Conservation (phyloP, 2,888 invertebrate species). For the Tanypteryx hageni region DNA sequence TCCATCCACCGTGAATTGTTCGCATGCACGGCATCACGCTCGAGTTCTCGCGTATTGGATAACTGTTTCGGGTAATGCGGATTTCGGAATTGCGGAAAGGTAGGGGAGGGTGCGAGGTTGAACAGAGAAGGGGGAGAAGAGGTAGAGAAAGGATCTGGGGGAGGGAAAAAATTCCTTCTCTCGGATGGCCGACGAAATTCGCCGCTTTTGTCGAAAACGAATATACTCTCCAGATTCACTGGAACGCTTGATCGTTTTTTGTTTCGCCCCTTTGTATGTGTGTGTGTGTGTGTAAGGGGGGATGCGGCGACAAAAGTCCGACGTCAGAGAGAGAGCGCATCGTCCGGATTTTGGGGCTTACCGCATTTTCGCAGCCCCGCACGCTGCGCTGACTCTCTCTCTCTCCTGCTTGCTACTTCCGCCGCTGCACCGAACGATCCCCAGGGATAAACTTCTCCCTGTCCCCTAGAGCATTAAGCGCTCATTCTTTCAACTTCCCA, state of each 20-base stretch:
- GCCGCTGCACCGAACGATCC: background rate
- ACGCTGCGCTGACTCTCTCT: background rate
- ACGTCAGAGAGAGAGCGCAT: too few relatives aligned
- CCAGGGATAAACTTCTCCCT: constrained; percentile 2
- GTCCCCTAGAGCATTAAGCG: background rate
- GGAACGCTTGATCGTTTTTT: too few relatives aligned
- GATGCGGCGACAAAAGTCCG: too few relatives aligned
- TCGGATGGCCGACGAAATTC: constrained; percentile 33
- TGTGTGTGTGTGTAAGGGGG: too few relatives aligned
- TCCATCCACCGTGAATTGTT: background rate
- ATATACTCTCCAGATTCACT: too few relatives aligned
- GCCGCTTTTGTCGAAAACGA: background rate
- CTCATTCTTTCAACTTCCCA: background rate
- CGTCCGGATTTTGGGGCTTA: too few relatives aligned
- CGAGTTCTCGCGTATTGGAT: constrained; percentile 25
- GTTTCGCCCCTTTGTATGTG: too few relatives aligned
- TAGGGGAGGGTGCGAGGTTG: background rate
- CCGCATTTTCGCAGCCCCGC: background rate
- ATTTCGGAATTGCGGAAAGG: background rate
- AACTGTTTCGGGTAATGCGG: constrained; percentile 39
- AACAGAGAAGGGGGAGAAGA: background rate
- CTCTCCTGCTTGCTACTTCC: background rate
- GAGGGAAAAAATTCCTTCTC: background rate
- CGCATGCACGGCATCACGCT: constrained; percentile 34
- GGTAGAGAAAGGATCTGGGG: background rate